These are phyloP conservation scores for Polyodon spathula DNA, from an alignment of 2,113 vertebrate genomes.

Conservation along the genomic window DNA sequence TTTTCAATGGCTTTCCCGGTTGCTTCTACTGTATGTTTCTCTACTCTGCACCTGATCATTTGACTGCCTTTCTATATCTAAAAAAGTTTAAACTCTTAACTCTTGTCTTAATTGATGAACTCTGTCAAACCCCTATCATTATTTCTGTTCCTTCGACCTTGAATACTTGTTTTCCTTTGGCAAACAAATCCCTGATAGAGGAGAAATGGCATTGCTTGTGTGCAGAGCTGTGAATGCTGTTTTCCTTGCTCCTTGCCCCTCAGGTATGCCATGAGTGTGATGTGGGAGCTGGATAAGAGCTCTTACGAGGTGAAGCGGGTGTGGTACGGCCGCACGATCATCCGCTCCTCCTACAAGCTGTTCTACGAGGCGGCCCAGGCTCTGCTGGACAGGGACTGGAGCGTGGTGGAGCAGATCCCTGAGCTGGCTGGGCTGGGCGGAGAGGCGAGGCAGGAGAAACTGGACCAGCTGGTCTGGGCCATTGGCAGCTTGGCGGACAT, in stretches of 20 bases:
- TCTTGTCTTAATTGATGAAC: too few relatives aligned
- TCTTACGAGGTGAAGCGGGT: constrained; percentile 56
- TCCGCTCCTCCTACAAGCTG: constrained; percentile 85
- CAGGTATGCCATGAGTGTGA: constrained; percentile 84
- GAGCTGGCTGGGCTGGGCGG: constrained; percentile 55
- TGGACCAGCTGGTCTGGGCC: constrained; percentile 59
- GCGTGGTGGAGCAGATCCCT: constrained; percentile 40
- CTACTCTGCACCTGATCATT: too few relatives aligned
- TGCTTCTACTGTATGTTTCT: too few relatives aligned
- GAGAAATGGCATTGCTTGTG: too few relatives aligned
- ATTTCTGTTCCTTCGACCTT: too few relatives aligned
- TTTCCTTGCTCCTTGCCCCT: constrained; percentile 5
- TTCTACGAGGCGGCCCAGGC: constrained; percentile 82
- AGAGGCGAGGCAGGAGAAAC: constrained; percentile 34
- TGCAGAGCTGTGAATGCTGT: background rate
- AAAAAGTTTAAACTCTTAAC: too few relatives aligned
- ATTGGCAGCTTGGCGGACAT: constrained; percentile 66
- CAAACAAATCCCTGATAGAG: too few relatives aligned
- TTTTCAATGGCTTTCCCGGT: too few relatives aligned
- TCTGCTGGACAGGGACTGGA: constrained; percentile 61
- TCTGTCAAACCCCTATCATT: too few relatives aligned
- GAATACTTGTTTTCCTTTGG: too few relatives aligned
- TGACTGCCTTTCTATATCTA: too few relatives aligned
- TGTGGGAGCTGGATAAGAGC: constrained; percentile 76
- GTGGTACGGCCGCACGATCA: constrained; percentile 67